Conservation (phyloP, 2,113 vertebrate genomes). For the Cairina moschata region DNA sequence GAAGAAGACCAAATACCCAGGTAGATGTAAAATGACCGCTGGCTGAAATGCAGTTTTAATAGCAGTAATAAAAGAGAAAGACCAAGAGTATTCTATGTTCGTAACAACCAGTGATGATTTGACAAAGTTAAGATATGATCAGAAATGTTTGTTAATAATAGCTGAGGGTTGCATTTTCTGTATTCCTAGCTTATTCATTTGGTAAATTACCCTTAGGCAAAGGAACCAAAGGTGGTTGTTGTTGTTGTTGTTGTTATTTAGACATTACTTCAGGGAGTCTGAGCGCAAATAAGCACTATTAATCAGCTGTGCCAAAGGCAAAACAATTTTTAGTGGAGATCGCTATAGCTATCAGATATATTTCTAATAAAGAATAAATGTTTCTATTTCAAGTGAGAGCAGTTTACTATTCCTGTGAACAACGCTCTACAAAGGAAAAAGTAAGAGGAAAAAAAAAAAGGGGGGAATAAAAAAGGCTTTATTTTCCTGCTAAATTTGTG, state of each 20-base stretch:
- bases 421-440: accelerated
- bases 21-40: background rate
- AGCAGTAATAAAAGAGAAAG: background rate
- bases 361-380: background rate
- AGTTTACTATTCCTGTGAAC: background rate
- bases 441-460: too few species aligned
- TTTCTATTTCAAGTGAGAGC: background rate
- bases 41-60: background rate
- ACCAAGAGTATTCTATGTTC: background rate
- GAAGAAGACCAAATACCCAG: background rate
- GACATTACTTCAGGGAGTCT: background rate
- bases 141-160: background rate
- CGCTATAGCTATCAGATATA: background rate
- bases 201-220: background rate
- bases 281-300: background rate
- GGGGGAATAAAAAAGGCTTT: background rate
- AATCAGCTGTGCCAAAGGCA: background rate
- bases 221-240: background rate
- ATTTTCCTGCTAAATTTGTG: background rate
- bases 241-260: background rate
- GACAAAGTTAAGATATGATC: background rate
- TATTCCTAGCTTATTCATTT: background rate
- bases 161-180: background rate
- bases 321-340: background rate
- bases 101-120: background rate